Conservation (phyloP, 2,113 vertebrate genomes). For the Dromiciops gliroides region DNA sequence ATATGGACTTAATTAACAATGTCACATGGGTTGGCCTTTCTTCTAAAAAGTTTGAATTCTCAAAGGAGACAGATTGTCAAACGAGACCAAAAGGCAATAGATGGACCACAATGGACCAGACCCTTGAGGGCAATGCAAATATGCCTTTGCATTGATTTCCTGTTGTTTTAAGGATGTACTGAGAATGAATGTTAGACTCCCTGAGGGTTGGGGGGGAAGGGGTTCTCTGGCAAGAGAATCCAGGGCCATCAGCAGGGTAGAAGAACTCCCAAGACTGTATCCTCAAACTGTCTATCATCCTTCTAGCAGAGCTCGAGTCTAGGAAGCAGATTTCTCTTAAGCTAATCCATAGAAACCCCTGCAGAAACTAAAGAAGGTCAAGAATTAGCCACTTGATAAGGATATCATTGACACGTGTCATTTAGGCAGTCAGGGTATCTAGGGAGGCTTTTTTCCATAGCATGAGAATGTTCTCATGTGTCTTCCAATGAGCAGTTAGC, state of each 20-base stretch:
- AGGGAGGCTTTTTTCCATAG: slow-evolving; percentile 5
- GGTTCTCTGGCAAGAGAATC: not conserved
- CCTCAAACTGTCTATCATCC: not conserved
- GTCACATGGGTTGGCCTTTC: not conserved
- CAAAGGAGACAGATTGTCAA: not conserved
- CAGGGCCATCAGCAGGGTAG: not conserved
- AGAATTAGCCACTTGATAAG: not conserved
- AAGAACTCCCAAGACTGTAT: not conserved
- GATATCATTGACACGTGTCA: not conserved
- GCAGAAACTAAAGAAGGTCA: slow-evolving; percentile 5
- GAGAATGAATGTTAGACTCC: not conserved
- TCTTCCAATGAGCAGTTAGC: not conserved
- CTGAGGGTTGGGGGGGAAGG: not conserved
- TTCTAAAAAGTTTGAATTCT: slow-evolving; percentile 39
- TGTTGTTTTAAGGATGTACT: slow-evolving; percentile 12
- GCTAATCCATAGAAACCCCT: too few species aligned
- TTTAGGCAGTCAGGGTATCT: not conserved
- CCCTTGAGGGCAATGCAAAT: not conserved
- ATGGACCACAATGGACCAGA: not conserved
- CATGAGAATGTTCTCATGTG: not conserved
- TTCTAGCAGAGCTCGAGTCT: not conserved
- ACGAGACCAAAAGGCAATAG: not conserved
- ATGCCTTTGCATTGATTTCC: not conserved
- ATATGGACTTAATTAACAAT: slow-evolving; percentile 16
- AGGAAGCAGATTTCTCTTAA: slow-evolving; percentile 1